Conservation (phyloP, 2,113 vertebrate species). For the Puffinus mauretanicus region DNA sequence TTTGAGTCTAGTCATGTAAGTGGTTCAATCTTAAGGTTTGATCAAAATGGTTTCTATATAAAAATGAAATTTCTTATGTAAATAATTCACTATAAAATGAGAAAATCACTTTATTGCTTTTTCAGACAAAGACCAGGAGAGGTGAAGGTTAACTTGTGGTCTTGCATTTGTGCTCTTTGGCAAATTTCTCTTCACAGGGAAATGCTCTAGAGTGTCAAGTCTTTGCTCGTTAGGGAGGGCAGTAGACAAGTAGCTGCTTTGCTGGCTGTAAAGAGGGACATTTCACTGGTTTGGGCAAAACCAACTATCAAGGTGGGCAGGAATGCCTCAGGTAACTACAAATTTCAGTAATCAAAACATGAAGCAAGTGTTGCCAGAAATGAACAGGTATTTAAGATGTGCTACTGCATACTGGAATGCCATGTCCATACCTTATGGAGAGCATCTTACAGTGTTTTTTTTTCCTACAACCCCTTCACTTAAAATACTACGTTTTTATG, state of each 20-base stretch:
- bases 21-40: neutral
- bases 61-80: neutral
- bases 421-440: accelerated
- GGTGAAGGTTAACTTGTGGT: neutral
- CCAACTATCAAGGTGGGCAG: neutral
- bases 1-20: neutral
- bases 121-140: neutral
- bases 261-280: neutral
- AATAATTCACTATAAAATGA: neutral
- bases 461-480: neutral
- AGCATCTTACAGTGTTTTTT: neutral
- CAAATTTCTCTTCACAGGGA: neutral
- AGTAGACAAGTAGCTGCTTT: neutral
- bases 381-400: neutral
- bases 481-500: neutral
- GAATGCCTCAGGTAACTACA: neutral
- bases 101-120: neutral
- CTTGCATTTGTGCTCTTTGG: neutral
- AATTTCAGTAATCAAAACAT: neutral
- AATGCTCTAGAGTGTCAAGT: accelerated
- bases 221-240: neutral
- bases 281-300: neutral
- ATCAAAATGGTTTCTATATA: neutral
- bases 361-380: neutral
- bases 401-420: neutral